phyloP scores from a whole-genome alignment of 2,888 invertebrate species.

The Lissonota sp. region DNA sequence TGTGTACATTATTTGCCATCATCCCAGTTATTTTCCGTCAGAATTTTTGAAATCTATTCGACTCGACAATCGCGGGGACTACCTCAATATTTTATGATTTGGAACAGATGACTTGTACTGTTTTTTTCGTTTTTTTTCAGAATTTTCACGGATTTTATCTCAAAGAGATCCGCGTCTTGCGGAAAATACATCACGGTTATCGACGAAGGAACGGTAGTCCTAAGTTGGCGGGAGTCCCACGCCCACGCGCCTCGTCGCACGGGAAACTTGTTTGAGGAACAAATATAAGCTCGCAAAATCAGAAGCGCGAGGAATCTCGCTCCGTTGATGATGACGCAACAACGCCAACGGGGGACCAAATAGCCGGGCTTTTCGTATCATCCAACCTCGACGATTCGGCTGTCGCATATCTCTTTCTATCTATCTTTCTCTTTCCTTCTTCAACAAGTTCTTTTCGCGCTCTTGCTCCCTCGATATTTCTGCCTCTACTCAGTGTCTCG shows the following conservation, averaged over 20 bases:
- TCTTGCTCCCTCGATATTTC: constrained; percentile 32
- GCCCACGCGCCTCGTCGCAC: constrained; percentile 64
- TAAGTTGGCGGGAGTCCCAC: constrained; percentile 50
- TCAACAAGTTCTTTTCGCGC: background rate
- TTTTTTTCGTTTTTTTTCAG: background rate
- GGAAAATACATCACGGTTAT: background rate
- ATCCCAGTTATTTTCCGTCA: too few relatives aligned
- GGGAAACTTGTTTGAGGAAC: constrained; percentile 54
- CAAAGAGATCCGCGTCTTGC: background rate
- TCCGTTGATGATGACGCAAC: constrained; percentile 57
- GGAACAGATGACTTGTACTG: too few relatives aligned
- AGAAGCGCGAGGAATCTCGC: constrained; percentile 65
- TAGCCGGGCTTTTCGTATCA: constrained; percentile 32
- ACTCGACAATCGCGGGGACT: background rate
- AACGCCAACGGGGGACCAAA: constrained; percentile 53
- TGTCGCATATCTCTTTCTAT: constrained; percentile 14
- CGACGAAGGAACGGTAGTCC: background rate
- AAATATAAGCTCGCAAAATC: constrained; percentile 63
- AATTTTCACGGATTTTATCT: background rate
- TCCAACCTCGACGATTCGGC: constrained; percentile 15
- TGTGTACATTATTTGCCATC: too few relatives aligned
- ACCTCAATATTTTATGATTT: too few relatives aligned
- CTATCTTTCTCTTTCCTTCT: constrained; percentile 26
- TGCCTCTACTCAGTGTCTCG: constrained; percentile 18
- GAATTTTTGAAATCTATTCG: background rate